Evolutionary conservation across 2,113 vertebrate species (phyloP).

Genomic region (Orthonyx spaldingii): DNA sequence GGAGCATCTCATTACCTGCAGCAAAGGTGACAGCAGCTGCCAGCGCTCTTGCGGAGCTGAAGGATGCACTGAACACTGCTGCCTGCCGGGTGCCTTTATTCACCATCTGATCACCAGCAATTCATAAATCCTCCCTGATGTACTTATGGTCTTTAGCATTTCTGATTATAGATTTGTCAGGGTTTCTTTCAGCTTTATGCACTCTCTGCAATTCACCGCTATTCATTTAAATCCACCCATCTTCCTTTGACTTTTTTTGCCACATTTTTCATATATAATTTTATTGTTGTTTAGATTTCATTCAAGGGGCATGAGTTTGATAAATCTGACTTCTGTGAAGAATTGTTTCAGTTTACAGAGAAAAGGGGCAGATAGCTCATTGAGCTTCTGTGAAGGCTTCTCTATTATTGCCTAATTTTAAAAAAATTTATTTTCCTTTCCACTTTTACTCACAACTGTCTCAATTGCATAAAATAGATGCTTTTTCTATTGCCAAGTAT

Average conservation of each 20-base stretch:
- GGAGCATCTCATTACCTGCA: background rate
- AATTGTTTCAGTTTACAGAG: background rate
- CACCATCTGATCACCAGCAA: background rate
- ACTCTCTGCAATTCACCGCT: background rate
- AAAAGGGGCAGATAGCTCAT: background rate
- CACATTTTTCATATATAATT: background rate
- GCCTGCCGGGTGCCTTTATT: background rate
- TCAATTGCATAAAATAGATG: background rate
- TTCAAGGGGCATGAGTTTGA: background rate
- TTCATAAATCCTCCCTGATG: background rate
- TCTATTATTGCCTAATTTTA: background rate
- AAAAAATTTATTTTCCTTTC: background rate
- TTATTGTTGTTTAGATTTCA: background rate
- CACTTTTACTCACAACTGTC: background rate
- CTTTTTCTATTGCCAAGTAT: background rate
- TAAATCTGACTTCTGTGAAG: background rate
- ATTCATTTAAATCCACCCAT: background rate
- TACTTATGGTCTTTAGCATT: background rate
- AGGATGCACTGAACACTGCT: background rate
- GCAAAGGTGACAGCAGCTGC: background rate
- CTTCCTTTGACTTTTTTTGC: background rate
- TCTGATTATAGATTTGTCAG: background rate
- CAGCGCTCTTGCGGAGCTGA: background rate
- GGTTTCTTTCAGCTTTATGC: background rate
- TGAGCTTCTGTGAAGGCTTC: background rate